Percentiles rank a stretch among this genome's conserved stretches.
These are phyloP conservation scores for Danionella cerebrum DNA, from an alignment of 2,113 vertebrate genomes.

Conservation along the genomic window DNA sequence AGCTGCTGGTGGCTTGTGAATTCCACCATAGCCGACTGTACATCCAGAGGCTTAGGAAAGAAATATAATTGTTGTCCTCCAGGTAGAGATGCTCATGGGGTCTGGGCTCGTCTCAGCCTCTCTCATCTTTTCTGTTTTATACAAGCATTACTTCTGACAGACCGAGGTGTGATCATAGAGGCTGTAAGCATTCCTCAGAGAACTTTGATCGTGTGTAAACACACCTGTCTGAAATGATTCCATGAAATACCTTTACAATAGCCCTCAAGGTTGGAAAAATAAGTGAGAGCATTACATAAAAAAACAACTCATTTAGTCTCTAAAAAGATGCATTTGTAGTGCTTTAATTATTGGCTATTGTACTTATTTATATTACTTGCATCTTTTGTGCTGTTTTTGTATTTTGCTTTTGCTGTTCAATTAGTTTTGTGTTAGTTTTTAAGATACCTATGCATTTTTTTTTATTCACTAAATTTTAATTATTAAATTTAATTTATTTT, in stretches of 20 bases:
- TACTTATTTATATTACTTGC: too few relatives aligned
- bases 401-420: too few relatives aligned
- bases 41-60: not conserved
- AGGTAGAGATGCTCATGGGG: not conserved
- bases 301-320: not conserved
- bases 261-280: not conserved
- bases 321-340: too few relatives aligned
- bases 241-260: not conserved
- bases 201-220: not conserved
- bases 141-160: not conserved
- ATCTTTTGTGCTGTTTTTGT: too few relatives aligned
- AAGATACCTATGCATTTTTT: too few relatives aligned
- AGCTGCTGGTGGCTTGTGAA: not conserved
- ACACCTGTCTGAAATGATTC: not conserved
- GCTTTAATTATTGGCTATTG: too few relatives aligned
- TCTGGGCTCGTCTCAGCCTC: not conserved
- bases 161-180: not conserved
- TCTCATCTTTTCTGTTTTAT: not conserved
- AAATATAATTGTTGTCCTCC: not conserved
- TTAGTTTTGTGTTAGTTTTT: too few relatives aligned
- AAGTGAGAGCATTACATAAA: not conserved
- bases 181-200: not conserved
- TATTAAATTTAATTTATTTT: too few relatives aligned
- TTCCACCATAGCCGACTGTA: not conserved
- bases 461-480: too few relatives aligned